Percentiles rank a stretch among this genome's conserved stretches.
These are phyloP conservation scores for Notiomystis cincta DNA, from an alignment of 2,113 vertebrate genomes.

Conservation along the genomic window DNA sequence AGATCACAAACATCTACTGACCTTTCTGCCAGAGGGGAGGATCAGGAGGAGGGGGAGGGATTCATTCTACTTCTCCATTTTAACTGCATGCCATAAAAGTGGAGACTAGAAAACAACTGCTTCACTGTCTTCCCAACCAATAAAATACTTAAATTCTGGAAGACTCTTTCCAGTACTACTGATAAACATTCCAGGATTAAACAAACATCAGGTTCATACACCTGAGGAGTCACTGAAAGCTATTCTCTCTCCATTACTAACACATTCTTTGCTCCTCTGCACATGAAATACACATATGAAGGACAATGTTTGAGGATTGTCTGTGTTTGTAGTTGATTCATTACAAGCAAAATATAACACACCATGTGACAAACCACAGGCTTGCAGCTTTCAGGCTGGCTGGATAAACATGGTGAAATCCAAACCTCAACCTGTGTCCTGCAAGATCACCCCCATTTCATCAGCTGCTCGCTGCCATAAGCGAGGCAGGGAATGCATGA, in stretches of 20 bases:
- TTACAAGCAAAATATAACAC: not conserved
- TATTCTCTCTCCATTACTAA: not conserved
- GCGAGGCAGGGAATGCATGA: fast-evolving
- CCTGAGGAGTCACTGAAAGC: not conserved
- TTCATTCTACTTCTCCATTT: not conserved
- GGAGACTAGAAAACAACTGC: not conserved
- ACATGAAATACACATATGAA: not conserved
- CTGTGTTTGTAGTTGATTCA: not conserved
- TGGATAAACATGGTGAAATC: not conserved
- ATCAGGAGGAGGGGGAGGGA: not conserved
- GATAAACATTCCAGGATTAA: not conserved
- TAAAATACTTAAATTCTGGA: not conserved
- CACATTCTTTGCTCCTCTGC: not conserved
- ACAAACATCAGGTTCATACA: not conserved
- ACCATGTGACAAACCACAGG: not conserved
- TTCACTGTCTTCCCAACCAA: not conserved
- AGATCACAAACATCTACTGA: not conserved
- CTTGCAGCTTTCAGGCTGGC: not conserved
- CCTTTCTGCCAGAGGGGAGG: not conserved
- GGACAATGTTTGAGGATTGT: not conserved
- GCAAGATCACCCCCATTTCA: not conserved
- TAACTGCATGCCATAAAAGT: not conserved
- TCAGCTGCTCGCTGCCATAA: not conserved
- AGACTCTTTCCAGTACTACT: not conserved
- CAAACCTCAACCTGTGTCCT: not conserved